Conservation (phyloP, 2,113 vertebrate species). For the Merops nubicus region DNA sequence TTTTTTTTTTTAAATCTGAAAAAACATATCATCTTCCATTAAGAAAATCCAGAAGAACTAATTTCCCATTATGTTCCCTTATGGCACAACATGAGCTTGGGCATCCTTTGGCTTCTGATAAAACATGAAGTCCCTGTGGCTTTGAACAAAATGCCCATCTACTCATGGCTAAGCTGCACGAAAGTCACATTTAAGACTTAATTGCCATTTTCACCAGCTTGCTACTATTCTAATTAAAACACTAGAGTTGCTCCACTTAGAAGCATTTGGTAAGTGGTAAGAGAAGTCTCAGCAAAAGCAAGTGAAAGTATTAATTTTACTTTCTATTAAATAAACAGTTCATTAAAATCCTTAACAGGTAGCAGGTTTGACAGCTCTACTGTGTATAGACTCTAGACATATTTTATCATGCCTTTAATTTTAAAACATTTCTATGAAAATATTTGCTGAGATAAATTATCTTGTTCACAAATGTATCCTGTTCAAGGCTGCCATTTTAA, state of each 20-base stretch:
- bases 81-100: background rate
- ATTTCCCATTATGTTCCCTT: background rate
- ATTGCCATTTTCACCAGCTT: background rate
- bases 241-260: background rate
- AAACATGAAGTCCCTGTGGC: fast-evolving
- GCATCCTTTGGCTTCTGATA: background rate
- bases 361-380: slow-evolving; percentile 66
- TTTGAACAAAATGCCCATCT: background rate
- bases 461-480: slow-evolving; percentile 59
- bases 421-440: slow-evolving; percentile 68
- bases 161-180: fast-evolving
- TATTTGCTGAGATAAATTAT: slow-evolving; percentile 67
- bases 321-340: slow-evolving; percentile 38
- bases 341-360: slow-evolving; percentile 74
- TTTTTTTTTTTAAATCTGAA: background rate
- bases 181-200: background rate
- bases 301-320: slow-evolving; percentile 45
- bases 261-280: background rate
- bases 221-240: background rate
- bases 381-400: slow-evolving; percentile 18
- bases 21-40: background rate
- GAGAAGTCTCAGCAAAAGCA: background rate
- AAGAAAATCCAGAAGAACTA: background rate
- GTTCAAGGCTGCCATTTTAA: slow-evolving; percentile 54
- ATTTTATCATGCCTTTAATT: slow-evolving; percentile 74